These are phyloP conservation scores for Masticophis lateralis DNA, from an alignment of 2,797 vertebrate species.

Conservation along the genomic window DNA sequence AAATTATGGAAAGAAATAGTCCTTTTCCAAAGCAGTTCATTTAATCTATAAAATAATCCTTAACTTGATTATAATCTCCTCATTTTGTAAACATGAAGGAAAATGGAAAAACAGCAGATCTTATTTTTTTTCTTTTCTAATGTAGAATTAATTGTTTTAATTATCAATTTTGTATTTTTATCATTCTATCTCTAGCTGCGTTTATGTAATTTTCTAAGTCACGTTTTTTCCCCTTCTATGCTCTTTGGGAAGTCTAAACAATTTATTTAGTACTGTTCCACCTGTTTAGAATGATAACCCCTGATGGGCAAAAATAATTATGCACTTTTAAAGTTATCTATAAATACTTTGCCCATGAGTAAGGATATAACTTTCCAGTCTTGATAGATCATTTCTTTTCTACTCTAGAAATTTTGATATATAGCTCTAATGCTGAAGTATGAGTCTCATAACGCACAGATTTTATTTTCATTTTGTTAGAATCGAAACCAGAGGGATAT, in stretches of 20 bases:
- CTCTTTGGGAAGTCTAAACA: background rate
- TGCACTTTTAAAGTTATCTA: background rate
- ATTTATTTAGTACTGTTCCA: slow-evolving; percentile 1
- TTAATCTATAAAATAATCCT: background rate
- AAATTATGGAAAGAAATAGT: background rate
- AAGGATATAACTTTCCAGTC: background rate
- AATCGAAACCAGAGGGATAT: background rate
- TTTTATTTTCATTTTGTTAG: background rate
- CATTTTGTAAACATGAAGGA: background rate
- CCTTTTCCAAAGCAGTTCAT: background rate
- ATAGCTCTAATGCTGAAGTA: background rate
- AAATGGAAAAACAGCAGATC: background rate
- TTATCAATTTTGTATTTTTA: background rate
- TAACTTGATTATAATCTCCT: background rate
- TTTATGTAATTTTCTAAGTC: background rate
- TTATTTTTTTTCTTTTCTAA: background rate
- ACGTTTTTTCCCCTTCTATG: background rate
- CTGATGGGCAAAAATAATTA: slow-evolving; percentile 13
- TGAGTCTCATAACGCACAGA: background rate
- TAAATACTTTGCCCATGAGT: background rate
- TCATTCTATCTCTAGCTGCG: background rate
- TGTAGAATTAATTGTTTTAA: slow-evolving; percentile 10
- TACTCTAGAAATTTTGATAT: background rate
- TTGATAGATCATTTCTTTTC: background rate
- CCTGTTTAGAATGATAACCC: slow-evolving; percentile 6